A percentile compares a stretch with the other conserved stretches of the same genome.
phyloP scores from a whole-genome alignment of 2,113 vertebrate species.

The Neopipo cinnamomea region DNA sequence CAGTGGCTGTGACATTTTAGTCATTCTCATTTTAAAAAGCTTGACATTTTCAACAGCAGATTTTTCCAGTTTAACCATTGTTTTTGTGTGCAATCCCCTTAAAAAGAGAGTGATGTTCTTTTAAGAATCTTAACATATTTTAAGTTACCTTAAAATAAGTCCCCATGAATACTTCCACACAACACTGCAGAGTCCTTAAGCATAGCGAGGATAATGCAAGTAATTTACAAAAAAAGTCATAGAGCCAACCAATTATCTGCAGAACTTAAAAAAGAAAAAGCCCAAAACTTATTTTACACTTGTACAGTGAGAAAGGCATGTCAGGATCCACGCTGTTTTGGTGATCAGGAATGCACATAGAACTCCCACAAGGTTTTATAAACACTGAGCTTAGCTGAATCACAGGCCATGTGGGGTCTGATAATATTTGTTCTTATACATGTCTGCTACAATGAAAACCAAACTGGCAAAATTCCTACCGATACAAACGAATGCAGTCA shows the following conservation, averaged over 20 bases:
- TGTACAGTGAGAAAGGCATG: fast-evolving
- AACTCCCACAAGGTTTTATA: neutral
- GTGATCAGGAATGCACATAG: neutral
- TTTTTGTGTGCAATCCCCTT: neutral
- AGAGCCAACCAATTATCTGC: neutral
- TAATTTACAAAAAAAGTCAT: neutral
- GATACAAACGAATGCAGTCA: neutral
- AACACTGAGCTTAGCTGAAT: neutral
- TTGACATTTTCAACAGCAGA: neutral
- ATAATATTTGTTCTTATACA: neutral
- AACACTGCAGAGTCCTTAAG: neutral
- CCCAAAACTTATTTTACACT: neutral
- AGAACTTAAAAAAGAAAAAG: neutral
- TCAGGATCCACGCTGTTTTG: neutral
- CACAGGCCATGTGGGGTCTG: neutral
- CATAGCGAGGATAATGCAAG: neutral
- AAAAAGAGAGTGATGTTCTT: neutral
- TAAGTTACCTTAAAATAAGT: neutral
- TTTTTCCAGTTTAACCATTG: neutral
- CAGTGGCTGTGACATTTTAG: neutral
- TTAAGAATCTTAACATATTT: neutral
- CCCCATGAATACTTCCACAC: neutral
- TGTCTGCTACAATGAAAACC: neutral
- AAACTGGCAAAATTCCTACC: neutral
- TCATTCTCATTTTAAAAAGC: neutral